These are phyloP conservation scores for Pollachius pollachius DNA, from an alignment of 2,113 vertebrate genomes.

Conservation along the genomic window DNA sequence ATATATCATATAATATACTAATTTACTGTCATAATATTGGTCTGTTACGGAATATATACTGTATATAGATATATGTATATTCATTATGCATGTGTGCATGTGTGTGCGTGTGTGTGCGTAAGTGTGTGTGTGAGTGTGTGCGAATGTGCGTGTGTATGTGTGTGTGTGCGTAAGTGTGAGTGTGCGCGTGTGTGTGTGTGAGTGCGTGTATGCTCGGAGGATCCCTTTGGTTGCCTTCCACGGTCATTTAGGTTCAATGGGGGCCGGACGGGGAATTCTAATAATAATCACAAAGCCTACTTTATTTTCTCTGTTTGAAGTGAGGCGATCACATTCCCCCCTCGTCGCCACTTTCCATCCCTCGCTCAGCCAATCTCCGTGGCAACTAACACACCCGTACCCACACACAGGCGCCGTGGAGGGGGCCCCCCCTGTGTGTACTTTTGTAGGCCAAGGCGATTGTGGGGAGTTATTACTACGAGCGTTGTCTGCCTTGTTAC, in stretches of 20 bases:
- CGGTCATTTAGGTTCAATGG: constrained; percentile 35
- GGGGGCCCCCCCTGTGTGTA: constrained; percentile 36
- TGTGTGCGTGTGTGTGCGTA: constrained; percentile 2
- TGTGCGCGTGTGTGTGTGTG: neutral
- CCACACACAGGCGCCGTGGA: neutral
- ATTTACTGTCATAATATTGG: constrained; percentile 47
- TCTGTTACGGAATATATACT: constrained; percentile 10
- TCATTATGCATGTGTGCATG: constrained; percentile 9
- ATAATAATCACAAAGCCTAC: constrained; percentile 60
- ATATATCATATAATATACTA: constrained; percentile 26
- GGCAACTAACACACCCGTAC: constrained; percentile 1
- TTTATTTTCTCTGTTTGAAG: constrained; percentile 65
- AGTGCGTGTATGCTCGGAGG: constrained; percentile 1
- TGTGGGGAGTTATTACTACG: constrained; percentile 57
- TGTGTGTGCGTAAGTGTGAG: neutral
- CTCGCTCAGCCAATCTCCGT: constrained; percentile 39
- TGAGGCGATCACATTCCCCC: constrained; percentile 30
- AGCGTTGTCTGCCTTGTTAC: constrained; percentile 64
- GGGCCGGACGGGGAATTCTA: constrained; percentile 44
- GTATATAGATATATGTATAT: too few species aligned
- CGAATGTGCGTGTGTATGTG: too few species aligned
- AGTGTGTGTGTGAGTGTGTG: constrained; percentile 4
- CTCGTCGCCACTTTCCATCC: constrained; percentile 33
- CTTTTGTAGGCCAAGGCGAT: constrained; percentile 37
- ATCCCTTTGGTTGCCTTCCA: neutral